These are phyloP conservation scores for Cotesia congregata DNA, from an alignment of 2,888 invertebrate genomes.

Conservation along the genomic window DNA sequence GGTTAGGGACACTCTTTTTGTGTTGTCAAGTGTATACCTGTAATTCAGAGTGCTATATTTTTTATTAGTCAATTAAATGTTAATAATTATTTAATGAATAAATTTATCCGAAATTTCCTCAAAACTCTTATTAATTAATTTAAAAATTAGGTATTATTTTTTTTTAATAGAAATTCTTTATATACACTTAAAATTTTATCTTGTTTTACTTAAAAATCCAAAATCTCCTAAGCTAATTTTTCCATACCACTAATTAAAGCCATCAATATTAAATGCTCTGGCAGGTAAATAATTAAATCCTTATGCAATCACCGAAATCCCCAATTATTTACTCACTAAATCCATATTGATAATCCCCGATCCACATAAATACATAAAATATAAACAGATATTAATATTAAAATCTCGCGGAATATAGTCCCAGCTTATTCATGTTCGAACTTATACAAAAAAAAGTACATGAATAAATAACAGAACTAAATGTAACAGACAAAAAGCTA, in stretches of 20 bases:
- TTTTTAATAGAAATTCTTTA: too few relatives aligned
- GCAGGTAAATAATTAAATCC: conserved; percentile 6
- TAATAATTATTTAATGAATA: too few relatives aligned
- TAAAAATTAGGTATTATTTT: too few relatives aligned
- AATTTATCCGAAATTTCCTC: too few relatives aligned
- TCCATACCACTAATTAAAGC: background rate
- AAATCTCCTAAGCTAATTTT: too few relatives aligned
- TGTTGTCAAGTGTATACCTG: too few relatives aligned
- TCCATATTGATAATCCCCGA: background rate
- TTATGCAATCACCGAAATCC: background rate
- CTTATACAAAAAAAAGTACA: background rate
- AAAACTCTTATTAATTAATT: too few relatives aligned
- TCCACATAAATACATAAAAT: background rate
- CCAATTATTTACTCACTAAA: background rate
- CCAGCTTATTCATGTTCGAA: background rate
- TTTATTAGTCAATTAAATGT: too few relatives aligned
- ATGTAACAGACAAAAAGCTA: background rate
- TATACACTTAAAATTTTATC: too few relatives aligned
- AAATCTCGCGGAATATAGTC: background rate
- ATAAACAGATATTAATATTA: background rate
- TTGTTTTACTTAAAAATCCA: too few relatives aligned
- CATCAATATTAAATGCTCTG: conserved; percentile 9
- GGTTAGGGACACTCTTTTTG: too few relatives aligned
- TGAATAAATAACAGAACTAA: conserved; percentile 10
- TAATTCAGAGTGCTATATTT: too few relatives aligned